A percentile compares a stretch with the other conserved stretches of the same genome.
Conservation (phyloP, 2,797 vertebrate species). For the Eospalax fontanierii region DNA sequence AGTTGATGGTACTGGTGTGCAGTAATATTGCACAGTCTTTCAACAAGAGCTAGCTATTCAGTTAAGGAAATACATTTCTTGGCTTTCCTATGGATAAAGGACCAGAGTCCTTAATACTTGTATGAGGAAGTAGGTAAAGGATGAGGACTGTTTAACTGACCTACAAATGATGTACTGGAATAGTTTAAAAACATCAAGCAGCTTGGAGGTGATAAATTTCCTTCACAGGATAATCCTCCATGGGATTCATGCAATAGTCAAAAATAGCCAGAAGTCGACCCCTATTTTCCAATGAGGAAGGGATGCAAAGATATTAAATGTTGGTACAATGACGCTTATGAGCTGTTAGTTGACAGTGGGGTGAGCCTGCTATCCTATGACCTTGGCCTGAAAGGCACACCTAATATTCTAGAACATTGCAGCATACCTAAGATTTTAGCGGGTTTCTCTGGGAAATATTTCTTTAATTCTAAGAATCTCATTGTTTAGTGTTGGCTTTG, state of each 20-base stretch:
- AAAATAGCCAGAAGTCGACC: not conserved
- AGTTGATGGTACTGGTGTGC: not conserved
- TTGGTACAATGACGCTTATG: no score
- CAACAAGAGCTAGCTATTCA: no score
- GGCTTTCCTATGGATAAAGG: not conserved
- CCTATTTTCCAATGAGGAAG: not conserved
- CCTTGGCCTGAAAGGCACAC: accelerated
- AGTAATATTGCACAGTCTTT: not conserved
- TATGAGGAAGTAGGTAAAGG: not conserved
- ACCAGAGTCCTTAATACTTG: not conserved
- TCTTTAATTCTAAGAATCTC: not conserved
- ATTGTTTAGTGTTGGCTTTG: not conserved
- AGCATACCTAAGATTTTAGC: not conserved
- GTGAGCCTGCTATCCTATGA: accelerated
- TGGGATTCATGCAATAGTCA: not conserved
- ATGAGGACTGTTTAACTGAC: not conserved
- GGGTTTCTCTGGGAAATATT: not conserved
- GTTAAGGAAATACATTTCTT: not conserved
- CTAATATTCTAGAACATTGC: no score
- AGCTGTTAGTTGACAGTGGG: not conserved
- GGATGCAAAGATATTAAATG: accelerated
- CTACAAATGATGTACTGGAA: not conserved
- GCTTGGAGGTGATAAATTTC: accelerated
- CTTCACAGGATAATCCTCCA: not conserved
- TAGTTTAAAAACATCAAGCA: not conserved